phyloP scores from a whole-genome alignment of 2,113 vertebrate species.

The Macquaria australasica region DNA sequence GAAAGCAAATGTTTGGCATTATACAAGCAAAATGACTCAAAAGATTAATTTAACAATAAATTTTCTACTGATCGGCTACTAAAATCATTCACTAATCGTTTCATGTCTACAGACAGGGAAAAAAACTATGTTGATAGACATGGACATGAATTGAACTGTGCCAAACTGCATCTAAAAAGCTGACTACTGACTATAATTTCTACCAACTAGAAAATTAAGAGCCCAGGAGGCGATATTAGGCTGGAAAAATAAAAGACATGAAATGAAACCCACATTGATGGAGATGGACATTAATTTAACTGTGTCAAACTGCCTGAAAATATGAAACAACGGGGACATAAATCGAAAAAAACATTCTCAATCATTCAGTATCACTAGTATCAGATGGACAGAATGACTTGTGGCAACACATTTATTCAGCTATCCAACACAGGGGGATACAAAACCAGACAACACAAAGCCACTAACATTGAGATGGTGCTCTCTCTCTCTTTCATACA shows the following conservation, averaged over 20 bases:
- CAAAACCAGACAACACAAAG: conserved; percentile 35
- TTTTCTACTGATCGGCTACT: neutral
- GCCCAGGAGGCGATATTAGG: neutral
- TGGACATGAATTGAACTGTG: neutral
- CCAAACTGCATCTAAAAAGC: neutral
- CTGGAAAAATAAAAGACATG: neutral
- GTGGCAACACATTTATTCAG: conserved; percentile 10
- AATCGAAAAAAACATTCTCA: neutral
- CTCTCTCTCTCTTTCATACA: conserved; percentile 25
- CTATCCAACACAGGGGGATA: neutral
- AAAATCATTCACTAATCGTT: neutral
- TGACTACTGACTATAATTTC: neutral
- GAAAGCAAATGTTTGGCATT: neutral
- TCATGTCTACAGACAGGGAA: no score
- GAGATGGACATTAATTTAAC: neutral
- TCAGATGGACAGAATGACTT: neutral
- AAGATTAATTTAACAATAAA: neutral
- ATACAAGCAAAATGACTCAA: neutral
- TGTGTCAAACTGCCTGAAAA: conserved; percentile 1
- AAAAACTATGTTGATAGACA: neutral
- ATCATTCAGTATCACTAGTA: neutral
- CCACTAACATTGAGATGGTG: conserved; percentile 23
- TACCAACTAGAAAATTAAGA: neutral
- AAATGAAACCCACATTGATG: neutral
- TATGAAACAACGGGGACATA: neutral